These are phyloP conservation scores for Diuraphis noxia DNA, from an alignment of 1,140 invertebrate genomes.

Conservation along the genomic window DNA sequence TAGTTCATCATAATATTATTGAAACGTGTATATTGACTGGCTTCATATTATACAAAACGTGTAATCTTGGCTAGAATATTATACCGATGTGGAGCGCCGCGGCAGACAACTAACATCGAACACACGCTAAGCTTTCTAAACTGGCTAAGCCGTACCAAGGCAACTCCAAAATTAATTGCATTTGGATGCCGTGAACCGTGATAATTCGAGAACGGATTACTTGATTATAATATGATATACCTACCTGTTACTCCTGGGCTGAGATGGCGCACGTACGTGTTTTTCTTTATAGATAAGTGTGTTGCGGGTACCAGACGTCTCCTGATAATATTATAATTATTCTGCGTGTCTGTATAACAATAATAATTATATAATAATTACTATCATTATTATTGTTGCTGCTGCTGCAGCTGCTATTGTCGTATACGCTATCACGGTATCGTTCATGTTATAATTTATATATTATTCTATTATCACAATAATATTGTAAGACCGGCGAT, in stretches of 20 bases:
- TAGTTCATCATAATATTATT: no score
- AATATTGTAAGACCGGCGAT: neutral
- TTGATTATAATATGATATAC: slow-evolving; percentile 6
- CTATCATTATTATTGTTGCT: no score
- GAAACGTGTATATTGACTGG: no score
- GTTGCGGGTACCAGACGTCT: neutral
- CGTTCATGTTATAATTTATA: neutral
- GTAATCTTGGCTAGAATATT: neutral
- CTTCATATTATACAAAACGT: neutral
- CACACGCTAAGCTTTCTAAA: slow-evolving; percentile 12
- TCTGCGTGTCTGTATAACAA: neutral
- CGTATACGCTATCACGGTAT: neutral
- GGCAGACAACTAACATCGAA: neutral
- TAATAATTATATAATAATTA: no score
- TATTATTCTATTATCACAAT: neutral
- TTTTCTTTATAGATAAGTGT: slow-evolving; percentile 16
- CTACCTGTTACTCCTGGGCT: neutral
- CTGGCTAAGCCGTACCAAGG: slow-evolving; percentile 9
- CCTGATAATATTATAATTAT: neutral
- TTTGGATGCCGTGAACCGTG: neutral
- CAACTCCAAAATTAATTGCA: slow-evolving; percentile 29
- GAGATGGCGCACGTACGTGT: neutral
- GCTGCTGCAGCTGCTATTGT: neutral
- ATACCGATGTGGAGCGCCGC: neutral
- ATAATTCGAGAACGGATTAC: slow-evolving; percentile 15